A percentile compares a stretch with the other conserved stretches of the same genome.
Conservation (phyloP, 1,140 invertebrate species). For the Drosophila teissieri region DNA sequence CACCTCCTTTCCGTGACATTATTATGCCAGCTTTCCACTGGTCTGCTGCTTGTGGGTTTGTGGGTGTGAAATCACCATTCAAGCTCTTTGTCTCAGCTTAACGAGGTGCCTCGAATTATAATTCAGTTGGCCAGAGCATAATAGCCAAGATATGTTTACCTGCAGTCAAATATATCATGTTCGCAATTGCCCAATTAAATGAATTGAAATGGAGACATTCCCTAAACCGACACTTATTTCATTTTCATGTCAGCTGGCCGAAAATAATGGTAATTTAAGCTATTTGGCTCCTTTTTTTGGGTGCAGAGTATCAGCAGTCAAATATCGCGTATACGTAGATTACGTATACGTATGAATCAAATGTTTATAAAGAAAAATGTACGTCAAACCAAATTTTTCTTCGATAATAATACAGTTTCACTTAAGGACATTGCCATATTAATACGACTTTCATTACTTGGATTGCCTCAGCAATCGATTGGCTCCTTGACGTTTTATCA, state of each 20-base stretch:
- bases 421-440: background rate
- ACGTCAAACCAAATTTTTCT: too few relatives aligned
- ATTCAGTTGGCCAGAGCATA: too few relatives aligned
- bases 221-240: too few relatives aligned
- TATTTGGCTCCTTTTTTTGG: background rate
- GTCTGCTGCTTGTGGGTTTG: background rate
- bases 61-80: background rate
- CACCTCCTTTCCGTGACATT: conserved; percentile 2
- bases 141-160: too few relatives aligned
- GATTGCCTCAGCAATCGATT: background rate
- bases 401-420: background rate
- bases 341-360: background rate
- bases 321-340: conserved; percentile 4
- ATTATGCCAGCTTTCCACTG: background rate
- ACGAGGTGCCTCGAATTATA: too few relatives aligned
- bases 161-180: too few relatives aligned
- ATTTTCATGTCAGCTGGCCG: background rate
- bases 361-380: too few relatives aligned
- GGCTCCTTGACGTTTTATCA: background rate
- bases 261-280: too few relatives aligned
- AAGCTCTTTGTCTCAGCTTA: too few relatives aligned
- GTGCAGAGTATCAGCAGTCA: too few relatives aligned
- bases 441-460: background rate
- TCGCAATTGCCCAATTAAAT: too few relatives aligned
- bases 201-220: too few relatives aligned